phyloP scores from a whole-genome alignment of 2,797 vertebrate genomes.

The Lacerta bilineata region DNA sequence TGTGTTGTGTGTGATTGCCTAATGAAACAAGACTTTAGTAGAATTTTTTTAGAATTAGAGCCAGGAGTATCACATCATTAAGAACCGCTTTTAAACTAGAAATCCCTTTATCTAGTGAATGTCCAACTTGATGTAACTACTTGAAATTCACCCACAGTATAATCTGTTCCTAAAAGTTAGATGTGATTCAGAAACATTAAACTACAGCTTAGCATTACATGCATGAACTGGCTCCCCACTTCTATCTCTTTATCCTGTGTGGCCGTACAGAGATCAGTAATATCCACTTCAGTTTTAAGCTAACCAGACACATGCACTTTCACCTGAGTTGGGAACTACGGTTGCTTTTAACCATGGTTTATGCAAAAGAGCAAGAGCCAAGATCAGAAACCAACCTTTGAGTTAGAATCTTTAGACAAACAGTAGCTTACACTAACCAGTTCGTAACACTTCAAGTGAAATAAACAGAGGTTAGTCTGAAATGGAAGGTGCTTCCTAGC shows the following conservation, averaged over 20 bases:
- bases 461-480: constrained; percentile 4
- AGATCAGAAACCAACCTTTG: neutral
- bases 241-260: neutral
- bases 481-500: neutral
- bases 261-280: neutral
- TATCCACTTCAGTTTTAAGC: neutral
- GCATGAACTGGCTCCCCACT: neutral
- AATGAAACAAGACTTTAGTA: neutral
- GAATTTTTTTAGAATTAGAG: neutral
- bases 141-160: neutral
- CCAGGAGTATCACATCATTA: neutral
- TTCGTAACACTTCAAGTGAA: neutral
- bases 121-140: neutral
- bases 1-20: neutral
- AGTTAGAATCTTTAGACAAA: neutral
- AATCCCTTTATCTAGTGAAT: neutral
- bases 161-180: neutral
- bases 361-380: neutral
- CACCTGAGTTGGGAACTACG: neutral
- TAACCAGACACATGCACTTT: neutral
- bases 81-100: neutral
- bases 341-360: neutral
- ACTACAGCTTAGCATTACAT: neutral
- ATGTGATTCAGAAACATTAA: neutral
- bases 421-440: neutral